Base-by-base conservation (phyloP, 2,113 vertebrate genomes). In the Azemiops feae region DNA sequence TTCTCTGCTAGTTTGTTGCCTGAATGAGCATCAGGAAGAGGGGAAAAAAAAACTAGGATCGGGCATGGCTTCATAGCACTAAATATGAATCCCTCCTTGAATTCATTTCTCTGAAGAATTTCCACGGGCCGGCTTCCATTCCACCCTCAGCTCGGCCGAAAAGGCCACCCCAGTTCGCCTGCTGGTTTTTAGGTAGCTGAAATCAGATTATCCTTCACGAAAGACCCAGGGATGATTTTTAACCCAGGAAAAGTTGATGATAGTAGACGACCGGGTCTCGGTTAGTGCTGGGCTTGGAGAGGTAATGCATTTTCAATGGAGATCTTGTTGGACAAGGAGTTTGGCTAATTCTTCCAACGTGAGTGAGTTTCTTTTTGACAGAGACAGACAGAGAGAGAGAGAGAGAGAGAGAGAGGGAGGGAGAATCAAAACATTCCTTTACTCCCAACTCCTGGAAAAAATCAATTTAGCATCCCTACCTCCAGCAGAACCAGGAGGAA, bases 231-330 rank as follows among this genome's bases (percentile, higher is more conserved):
- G 93, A 95, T 96, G 96, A n/a, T 95, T 93, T 97, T 96, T 92
- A 96, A 90, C 96, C 94, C 95, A 97, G 96, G 94, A 95, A 97
- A 97, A 97, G 96, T 97, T 97, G 97, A 97, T 94, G 97, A 97
- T 97, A 97, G 97, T 97, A 97, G 97, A 97, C 97, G 96, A 96
- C 96, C 95, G 96, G 96, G 96, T 97, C 96, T 97, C 96, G 74
- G 96, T 93, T 95, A 94, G 97, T 96, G 96, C 95, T 95, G 95
- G 93, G 55, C 52, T 91, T 96, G 96, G 95, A 97, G 97, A 97
- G 96, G 96, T 97, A 97, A 96, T 96, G 97, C 96, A 92, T 96
- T 97, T 97, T 97, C 97, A 97, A 97, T 97, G 96, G 96, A 93
- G 94, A 92, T 95, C 96, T 95, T 96, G 96, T 97, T 96, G 96